phyloP scores from a whole-genome alignment of 2,888 invertebrate genomes.

The Cryptosula pallasiana region DNA sequence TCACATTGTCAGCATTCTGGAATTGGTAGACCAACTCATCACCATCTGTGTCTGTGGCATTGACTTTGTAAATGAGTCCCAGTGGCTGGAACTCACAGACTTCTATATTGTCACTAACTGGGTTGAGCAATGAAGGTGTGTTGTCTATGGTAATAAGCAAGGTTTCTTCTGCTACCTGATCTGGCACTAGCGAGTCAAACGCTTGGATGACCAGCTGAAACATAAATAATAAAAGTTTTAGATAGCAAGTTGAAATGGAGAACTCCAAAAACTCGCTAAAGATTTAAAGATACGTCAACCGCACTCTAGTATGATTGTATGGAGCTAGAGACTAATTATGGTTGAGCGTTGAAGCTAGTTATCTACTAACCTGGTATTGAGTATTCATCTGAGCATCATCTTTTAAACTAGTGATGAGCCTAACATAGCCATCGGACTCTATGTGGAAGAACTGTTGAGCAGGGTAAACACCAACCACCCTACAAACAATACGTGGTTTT shows the following conservation, averaged over 20 bases:
- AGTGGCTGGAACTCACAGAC: slow-evolving; percentile 3
- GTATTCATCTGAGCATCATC: background rate
- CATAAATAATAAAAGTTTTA: no score
- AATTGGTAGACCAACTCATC: slow-evolving; percentile 1
- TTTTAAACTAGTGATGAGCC: background rate
- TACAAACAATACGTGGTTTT: no score
- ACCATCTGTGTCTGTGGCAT: slow-evolving; percentile 6
- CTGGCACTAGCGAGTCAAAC: slow-evolving; percentile 7
- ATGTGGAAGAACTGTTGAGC: background rate
- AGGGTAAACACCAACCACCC: background rate
- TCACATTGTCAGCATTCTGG: background rate
- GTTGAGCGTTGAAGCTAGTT: no score
- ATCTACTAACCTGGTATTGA: background rate
- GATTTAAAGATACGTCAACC: no score
- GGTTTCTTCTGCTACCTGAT: slow-evolving; percentile 1
- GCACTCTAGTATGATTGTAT: no score
- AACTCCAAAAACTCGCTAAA: no score
- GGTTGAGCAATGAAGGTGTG: background rate
- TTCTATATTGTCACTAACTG: background rate
- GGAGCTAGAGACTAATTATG: no score
- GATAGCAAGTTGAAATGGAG: no score
- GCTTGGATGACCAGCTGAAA: slow-evolving; percentile 6
- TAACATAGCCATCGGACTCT: background rate
- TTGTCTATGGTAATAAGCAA: background rate
- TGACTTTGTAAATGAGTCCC: background rate